A percentile compares a stretch with the other conserved stretches of the same genome.
Evolutionary conservation across 2,113 vertebrate genomes (phyloP).

Genomic region (Apteryx mantelli): DNA sequence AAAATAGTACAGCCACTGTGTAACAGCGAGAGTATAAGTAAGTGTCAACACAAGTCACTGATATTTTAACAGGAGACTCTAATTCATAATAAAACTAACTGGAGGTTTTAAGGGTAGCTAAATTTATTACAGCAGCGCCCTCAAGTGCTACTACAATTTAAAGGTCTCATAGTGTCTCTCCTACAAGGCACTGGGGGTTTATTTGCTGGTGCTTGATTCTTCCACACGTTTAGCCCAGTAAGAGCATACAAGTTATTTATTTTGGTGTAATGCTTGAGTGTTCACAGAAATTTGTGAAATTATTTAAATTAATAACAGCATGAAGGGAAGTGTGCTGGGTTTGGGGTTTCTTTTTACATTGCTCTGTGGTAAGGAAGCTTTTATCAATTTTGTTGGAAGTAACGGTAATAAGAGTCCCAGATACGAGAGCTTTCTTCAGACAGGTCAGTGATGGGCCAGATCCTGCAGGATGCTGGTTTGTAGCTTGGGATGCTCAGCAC

Average conservation of each 20-base stretch:
- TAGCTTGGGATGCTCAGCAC: neutral
- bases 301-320: neutral
- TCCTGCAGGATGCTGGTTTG: neutral
- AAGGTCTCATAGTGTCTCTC: neutral
- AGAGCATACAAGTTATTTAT: neutral
- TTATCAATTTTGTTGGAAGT: neutral
- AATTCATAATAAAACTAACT: neutral
- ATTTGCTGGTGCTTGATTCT: neutral
- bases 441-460: neutral
- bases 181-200: neutral
- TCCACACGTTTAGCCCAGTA: neutral
- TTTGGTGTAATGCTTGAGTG: neutral
- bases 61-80: neutral
- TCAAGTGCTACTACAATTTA: constrained; percentile 48
- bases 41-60: neutral
- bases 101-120: constrained; percentile 30
- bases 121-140: constrained; percentile 71
- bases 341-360: neutral
- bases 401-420: neutral
- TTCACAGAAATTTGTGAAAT: neutral
- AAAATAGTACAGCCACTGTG: neutral
- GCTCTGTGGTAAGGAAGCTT: neutral
- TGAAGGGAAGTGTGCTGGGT: neutral
- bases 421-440: neutral
- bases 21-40: constrained; percentile 3